phyloP scores from a whole-genome alignment of 2,113 vertebrate genomes.

The Cryptotis parvus region DNA sequence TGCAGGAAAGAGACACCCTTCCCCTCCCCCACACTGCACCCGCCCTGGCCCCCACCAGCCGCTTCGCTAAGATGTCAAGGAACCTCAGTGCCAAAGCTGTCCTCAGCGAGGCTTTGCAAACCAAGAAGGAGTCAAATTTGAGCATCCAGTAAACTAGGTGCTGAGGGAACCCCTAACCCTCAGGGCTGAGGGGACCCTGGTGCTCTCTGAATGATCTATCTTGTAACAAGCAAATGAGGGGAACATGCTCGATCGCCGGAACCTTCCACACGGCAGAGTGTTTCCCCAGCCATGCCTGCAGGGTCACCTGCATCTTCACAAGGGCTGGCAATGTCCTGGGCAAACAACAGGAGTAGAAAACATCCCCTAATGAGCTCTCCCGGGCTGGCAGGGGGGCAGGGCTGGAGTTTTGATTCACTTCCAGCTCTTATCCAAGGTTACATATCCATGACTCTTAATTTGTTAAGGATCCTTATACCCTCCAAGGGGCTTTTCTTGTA shows the following conservation, averaged over 20 bases:
- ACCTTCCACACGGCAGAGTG: accelerated
- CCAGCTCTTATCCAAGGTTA: neutral
- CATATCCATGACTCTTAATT: neutral
- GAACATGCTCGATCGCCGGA: neutral
- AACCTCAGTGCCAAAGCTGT: too few relatives aligned
- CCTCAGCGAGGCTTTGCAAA: neutral
- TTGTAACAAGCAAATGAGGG: accelerated
- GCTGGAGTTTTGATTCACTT: neutral
- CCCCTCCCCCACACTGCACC: too few relatives aligned
- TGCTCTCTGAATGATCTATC: neutral
- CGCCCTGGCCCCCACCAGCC: too few relatives aligned
- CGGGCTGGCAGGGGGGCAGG: too few relatives aligned
- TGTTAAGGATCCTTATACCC: too few relatives aligned
- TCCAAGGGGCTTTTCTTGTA: too few relatives aligned
- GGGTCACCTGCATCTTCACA: neutral
- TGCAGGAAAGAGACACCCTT: neutral
- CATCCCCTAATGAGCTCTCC: too few relatives aligned
- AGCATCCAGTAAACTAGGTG: neutral
- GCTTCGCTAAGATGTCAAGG: too few relatives aligned
- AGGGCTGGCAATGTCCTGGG: neutral
- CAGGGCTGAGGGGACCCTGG: neutral
- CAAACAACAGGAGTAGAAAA: neutral
- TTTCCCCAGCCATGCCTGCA: neutral
- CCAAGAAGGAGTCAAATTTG: neutral
- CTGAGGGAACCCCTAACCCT: too few relatives aligned